Conservation (phyloP, 2,113 vertebrate genomes). For the Synchiropus splendidus region DNA sequence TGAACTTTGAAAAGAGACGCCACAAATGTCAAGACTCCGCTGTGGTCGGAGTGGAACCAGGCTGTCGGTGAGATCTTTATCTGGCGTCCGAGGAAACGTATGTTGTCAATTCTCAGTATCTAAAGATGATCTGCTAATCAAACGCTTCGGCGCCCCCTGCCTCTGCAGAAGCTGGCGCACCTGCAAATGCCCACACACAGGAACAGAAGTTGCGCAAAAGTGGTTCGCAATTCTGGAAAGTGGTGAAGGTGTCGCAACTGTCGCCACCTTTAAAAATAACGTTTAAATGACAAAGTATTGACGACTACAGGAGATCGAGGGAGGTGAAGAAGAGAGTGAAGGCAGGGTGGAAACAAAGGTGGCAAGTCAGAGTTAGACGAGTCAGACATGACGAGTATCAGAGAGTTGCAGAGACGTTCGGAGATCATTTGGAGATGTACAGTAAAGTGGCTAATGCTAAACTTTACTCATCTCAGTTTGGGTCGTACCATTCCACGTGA, state of each 20-base stretch:
- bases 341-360: too few relatives aligned
- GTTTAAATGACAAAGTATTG: too few relatives aligned
- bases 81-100: conserved; percentile 50
- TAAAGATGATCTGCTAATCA: conserved; percentile 46
- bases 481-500: too few relatives aligned
- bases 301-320: too few relatives aligned
- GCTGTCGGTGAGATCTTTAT: conserved; percentile 49
- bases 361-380: too few relatives aligned
- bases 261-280: too few relatives aligned
- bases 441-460: neutral
- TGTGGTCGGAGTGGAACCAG: conserved; percentile 67
- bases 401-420: neutral
- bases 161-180: conserved; percentile 33
- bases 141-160: conserved; percentile 30
- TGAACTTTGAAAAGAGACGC: conserved; percentile 82
- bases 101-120: conserved; percentile 47
- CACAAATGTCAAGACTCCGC: conserved; percentile 78
- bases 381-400: too few relatives aligned
- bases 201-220: too few relatives aligned
- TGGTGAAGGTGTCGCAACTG: too few relatives aligned
- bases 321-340: too few relatives aligned
- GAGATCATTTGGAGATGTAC: neutral
- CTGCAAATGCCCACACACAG: neutral
- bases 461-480: neutral
- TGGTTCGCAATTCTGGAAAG: too few relatives aligned